phyloP scores from a whole-genome alignment of 1,140 invertebrate species.

The Muscidifurax raptorellus region DNA sequence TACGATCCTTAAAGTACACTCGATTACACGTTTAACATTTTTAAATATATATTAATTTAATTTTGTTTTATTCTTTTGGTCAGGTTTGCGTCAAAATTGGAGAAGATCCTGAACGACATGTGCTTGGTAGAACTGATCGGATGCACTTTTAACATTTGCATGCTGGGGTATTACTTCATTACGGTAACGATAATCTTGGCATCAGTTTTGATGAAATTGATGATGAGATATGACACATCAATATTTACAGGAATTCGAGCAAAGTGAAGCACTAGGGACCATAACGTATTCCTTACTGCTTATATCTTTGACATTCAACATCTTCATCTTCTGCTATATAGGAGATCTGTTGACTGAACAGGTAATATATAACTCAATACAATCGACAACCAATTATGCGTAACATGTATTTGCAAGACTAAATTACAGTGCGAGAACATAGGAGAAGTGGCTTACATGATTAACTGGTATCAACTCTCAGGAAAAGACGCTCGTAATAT shows the following conservation, averaged over 20 bases:
- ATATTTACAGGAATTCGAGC: slow-evolving; percentile 12
- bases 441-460: slow-evolving; percentile 30
- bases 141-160: slow-evolving; percentile 59
- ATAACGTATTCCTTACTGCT: slow-evolving; percentile 4
- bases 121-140: slow-evolving; percentile 58
- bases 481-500: slow-evolving; percentile 10
- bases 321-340: slow-evolving; percentile 52
- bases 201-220: neutral
- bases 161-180: slow-evolving; percentile 54
- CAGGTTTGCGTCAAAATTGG: slow-evolving; percentile 58
- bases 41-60: neutral
- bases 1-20: slow-evolving; percentile 36
- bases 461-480: slow-evolving; percentile 45
- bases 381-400: neutral
- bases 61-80: neutral
- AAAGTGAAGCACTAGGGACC: neutral
- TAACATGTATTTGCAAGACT: neutral
- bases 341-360: slow-evolving; percentile 49
- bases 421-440: slow-evolving; percentile 38
- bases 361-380: slow-evolving; percentile 14
- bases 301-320: slow-evolving; percentile 44
- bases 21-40: slow-evolving; percentile 5
- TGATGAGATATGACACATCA: neutral
- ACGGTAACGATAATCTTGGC: slow-evolving; percentile 45
- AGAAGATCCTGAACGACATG: slow-evolving; percentile 54